A percentile compares a stretch with the other conserved stretches of the same genome.
phyloP scores from a whole-genome alignment of 2,113 vertebrate genomes.

The Silurus meridionalis region DNA sequence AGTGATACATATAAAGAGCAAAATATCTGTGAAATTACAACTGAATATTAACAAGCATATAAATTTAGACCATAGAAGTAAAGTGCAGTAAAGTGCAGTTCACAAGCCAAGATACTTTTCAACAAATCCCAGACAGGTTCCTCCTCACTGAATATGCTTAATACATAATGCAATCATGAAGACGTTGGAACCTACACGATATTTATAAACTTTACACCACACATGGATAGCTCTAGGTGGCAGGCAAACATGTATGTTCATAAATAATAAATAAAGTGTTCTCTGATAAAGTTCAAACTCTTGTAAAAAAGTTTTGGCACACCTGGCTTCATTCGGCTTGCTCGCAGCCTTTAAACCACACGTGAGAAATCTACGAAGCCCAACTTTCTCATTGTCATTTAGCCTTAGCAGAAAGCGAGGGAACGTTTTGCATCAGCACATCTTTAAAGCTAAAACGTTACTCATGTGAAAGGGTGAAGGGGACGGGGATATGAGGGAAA shows the following conservation, averaged over 20 bases:
- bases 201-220: neutral
- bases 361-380: too few relatives aligned
- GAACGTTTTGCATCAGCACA: neutral
- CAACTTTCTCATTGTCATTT: neutral
- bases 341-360: neutral
- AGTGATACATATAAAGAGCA: neutral
- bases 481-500: neutral
- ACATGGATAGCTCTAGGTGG: neutral
- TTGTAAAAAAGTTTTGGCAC: neutral
- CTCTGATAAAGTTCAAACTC: neutral
- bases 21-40: neutral
- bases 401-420: neutral
- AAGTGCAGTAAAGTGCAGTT: neutral
- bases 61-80: neutral
- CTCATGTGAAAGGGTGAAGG: neutral
- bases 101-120: neutral
- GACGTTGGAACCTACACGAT: neutral
- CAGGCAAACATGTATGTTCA: neutral
- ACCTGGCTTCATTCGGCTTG: neutral
- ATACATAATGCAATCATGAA: neutral
- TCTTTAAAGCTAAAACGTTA: neutral
- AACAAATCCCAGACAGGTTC: neutral
- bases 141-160: neutral
- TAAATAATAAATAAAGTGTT: neutral
- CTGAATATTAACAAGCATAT: neutral